Base-by-base conservation (phyloP, 2,113 vertebrate species). In the Axis porcinus region DNA sequence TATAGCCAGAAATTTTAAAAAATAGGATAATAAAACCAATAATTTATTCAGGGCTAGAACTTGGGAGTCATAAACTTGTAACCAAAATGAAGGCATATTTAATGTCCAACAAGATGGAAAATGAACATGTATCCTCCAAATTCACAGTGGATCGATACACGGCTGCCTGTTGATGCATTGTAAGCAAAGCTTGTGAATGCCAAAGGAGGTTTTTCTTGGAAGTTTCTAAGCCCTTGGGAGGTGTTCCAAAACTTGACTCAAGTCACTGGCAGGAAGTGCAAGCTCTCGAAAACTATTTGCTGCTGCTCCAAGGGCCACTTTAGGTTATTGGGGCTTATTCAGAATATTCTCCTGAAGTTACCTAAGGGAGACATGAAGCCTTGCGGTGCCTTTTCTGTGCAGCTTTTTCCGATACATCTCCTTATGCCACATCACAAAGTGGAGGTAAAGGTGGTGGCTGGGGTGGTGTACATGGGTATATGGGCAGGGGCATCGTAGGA, bases 121-220 rank as follows among this genome's bases (percentile, higher is more conserved):
- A 64, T 78, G 45, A 13, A 83, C n/a, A n/a, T 8, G 6, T 54
- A 52, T 94, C 6, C 10, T n/a, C 84, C 83, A 30, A 43, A 52
- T 88, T 95, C 36, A 85, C 21, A 86, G 30, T 83, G 43, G 86
- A 54, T 43, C 81, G 30, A 94, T 67, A 94, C 62, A 58, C 30
- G 79, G 82, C 81, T 82, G 27, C 28, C 19, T 97, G 47, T 86
- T 94, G 70, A 67, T 58, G 55, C 4, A 16, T 33, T 79, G 70
- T 91, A 64, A 91, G 89, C 79, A 94, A 93, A 97, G 82, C 60
- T 93, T 85, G 88, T 40, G 92, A 84, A 30, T 81, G 14, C 60
- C 30, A 86, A 70, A 43, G 21, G 85, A 94, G 27, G 52, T 60
- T 97, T 96, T 97, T 96, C 97, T 98, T 96, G 97, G 97, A 96